Evolutionary conservation across 2,113 vertebrate species (phyloP), one percentile per base, ranked within the genome.

Genomic region (Galemys pyrenaicus): DNA sequence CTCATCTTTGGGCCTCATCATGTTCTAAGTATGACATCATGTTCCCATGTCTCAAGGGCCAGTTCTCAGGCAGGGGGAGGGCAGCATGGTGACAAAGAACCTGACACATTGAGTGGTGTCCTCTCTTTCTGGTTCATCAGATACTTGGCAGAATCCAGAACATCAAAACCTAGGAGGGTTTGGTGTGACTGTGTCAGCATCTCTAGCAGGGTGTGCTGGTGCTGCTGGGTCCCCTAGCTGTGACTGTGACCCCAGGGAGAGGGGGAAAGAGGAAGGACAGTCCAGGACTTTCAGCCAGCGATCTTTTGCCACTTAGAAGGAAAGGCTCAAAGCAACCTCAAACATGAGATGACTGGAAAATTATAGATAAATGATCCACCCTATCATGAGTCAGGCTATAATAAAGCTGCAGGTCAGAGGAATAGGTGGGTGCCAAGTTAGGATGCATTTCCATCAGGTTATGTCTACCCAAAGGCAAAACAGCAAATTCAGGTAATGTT

Each of bases 91-190:
- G 65, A 80, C 78, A 91, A 75, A 94, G 71, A 81, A 16, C 12
- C 7, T 79, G 49, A 49, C 15, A 15, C 49, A 49, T 44, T 49
- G 49, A 5, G 22, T 28, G 35, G 10, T 37, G 83, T 74, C 44
- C 28, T 70, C 19, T 19, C 67, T 56, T 85, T 64, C 49, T 84
- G 49, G 4, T 67, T 64, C 91, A 39, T 81, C 62, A 93, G 85
- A 64, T 70, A 71, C 70, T 75, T 56, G 67, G n/a, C 35, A 92
- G 44, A 87, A 70, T 79, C 67, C 71, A 58, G 94, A 78, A 20
- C n/a, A 46, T 82, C 73, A 80, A 22, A 70, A 75, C 24, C 60
- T 28, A 82, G 19, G 26, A 32, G 26, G 7, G 6, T 75, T n/a
- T 92, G 1, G 0, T 74, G 35, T 67, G 41, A 79, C 58, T 28